Conservation (phyloP, 2,888 invertebrate genomes). For the Eurois occulta region DNA sequence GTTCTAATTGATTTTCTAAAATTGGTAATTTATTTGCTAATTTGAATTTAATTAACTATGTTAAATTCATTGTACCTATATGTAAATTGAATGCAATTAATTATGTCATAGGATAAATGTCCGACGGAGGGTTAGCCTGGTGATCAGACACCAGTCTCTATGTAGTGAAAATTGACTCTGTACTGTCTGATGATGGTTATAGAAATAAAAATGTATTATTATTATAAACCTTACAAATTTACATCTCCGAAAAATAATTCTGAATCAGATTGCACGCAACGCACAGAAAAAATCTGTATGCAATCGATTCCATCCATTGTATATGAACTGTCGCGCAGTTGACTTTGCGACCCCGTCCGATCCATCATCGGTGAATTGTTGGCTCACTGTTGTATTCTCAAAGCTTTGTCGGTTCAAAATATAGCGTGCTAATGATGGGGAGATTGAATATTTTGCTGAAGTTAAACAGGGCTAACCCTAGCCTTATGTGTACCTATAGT, state of each 20-base stretch:
- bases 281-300: conserved; percentile 39
- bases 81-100: too few relatives aligned
- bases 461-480: neutral
- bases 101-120: too few relatives aligned
- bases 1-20: too few relatives aligned
- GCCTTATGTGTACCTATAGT: neutral
- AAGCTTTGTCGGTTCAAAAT: conserved; percentile 15
- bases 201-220: too few relatives aligned
- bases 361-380: conserved; percentile 56
- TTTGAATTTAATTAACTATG: too few relatives aligned
- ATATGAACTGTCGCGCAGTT: conserved; percentile 51
- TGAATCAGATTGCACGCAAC: conserved; percentile 2
- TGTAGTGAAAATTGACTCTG: too few relatives aligned
- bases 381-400: conserved; percentile 36
- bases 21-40: too few relatives aligned
- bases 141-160: too few relatives aligned
- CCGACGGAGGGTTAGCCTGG: too few relatives aligned
- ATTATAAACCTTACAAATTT: neutral
- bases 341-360: conserved; percentile 45
- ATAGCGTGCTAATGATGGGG: neutral
- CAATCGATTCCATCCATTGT: conserved; percentile 46
- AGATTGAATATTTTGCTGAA: neutral
- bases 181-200: too few relatives aligned
- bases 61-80: too few relatives aligned
- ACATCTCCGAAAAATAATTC: neutral